Base-by-base conservation (phyloP, 2,888 invertebrate species). In the Aphrophora alni region DNA sequence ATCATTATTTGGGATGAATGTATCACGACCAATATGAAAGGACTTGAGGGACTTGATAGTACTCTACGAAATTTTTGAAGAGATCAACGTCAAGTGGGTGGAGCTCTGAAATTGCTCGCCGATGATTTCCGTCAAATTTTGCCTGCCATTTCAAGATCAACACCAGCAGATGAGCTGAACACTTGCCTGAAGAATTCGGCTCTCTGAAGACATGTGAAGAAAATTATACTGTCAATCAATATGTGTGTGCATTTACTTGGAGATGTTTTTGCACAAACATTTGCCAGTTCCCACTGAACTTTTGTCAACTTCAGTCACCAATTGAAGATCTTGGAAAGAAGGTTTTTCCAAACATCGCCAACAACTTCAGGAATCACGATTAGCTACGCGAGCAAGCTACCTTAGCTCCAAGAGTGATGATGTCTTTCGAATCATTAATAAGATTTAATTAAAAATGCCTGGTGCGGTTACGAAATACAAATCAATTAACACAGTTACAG, bases 81-180 rank as follows among this genome's bases (percentile, higher is more conserved):
- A 12, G 82, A 83, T 59, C 81, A 81, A 33, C 74, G 77, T n/a
- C 51, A 83, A 14, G 79, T 86, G 44, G 85, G 86, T 70, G 85
- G 85, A 8, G 81, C 81, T 38, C 38, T 84, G 27, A 78, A 86
- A 28, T 72, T 85, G 71, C 82, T 85, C 25, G 77, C 85, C n/a
- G 86, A 86, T 78, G 86, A 86, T 84, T 87, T 86, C 79, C n/a
- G n/a, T n/a, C n/a, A n/a, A n/a, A n/a, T n/a, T n/a, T n/a, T n/a
- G n/a, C n/a, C n/a, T n/a, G n/a, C n/a, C n/a, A n/a, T n/a, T n/a
- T n/a, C n/a, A n/a, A n/a, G n/a, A 4, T 77, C 77, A 70, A 87
- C 21, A 90, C 90, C 0, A 86, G 89, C 68, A 84, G 86, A 80
- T 89, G 89, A 38, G 91, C 91, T 0, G 85, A 87, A 21, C 90